Evolutionary conservation across 1,140 invertebrate species (phyloP), one percentile per base, ranked within the genome.

Genomic region (Euwallacea fornicatus): DNA sequence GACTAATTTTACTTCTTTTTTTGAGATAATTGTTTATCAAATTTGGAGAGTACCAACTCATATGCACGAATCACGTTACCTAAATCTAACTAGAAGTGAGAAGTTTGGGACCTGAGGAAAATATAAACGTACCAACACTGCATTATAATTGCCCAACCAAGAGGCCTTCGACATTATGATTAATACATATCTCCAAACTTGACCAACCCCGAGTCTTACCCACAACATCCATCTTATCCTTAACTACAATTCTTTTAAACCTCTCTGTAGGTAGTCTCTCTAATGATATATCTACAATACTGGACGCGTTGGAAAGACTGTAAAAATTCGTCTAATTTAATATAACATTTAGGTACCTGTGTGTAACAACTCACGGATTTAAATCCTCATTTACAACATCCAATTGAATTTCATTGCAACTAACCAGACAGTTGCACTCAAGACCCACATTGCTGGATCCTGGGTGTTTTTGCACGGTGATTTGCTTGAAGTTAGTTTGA

Each of bases 381-480:
- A 77, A 77, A 8, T 75, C 68, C 69, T 81, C 80, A 72, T 75
- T 74, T 16, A 85, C 68, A 0, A 81, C 64, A 21, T 74, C 71
- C 6, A 84, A 68, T 70, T 86, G 85, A 43, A 82, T 80, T 76
- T 87, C 85, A 0, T 80, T 83, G 67, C 86, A 87, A 61, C 85
- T 85, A 0, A 85, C 84, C 47, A 86, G 69, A 64, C 86, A 87
- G 9, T 76, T 64, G 58, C 83, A 84, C 7, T 77, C 76, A 4
- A 84, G 64, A 10, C 83, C 83, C 41, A 75, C 71, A 21, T 78
- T 74, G 60, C 75, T 79, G 0, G 80, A 74, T 78, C 79, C 79
- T 69, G 78, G 76, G 6, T 82, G 83, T 81, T 86, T 86, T 54
- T 89, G 82, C 0, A 89, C 88, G n/a, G 86, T 85, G 2, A 89